Evolutionary conservation across 2,888 invertebrate species (phyloP), one percentile per base, ranked within the genome.

Genomic region (Pterostichus madidus): DNA sequence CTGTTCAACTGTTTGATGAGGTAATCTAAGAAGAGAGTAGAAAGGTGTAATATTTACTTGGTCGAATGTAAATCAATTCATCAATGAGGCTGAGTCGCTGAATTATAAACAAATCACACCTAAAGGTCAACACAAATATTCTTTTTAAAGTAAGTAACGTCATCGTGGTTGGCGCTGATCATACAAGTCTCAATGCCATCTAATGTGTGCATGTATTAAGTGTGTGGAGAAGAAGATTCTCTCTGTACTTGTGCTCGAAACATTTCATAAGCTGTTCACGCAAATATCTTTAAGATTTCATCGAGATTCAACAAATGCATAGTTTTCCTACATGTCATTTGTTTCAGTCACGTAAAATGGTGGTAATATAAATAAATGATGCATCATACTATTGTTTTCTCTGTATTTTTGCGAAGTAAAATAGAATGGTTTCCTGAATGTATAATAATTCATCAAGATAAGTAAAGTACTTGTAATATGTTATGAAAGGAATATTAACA

Each of bases 21-120:
- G 35, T 11, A 4, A 1, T 5, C 5, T 8, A 0, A 3, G 39
- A 39, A 39, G 39, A 39, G 39, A 39, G 39, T 39, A 39, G 6
- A 39, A 39, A 39, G 6, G 8, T 39, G 39, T 39, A 75, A 24
- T 73, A 49, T 49, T 75, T 44, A 3, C 1, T 17, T 75, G 81
- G 39, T 13, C 17, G 4, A 49, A 17, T 75, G 24, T 10, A 68
- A 24, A 75, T 13, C 75, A 61, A 81, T 81, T 73, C 61, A 81
- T 81, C 81, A 75, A 61, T 75, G 80, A 59, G 59, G 44, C 39
- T 39, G 35, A 80, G 35, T n/a, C 32, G 75, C 11, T 32, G 73
- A 75, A 81, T 81, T 75, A 79, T 81, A 75, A 81, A 81, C 75
- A 81, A 81, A 81, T 81, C n/a, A 61, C 53, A 61, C 32, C 15